These are phyloP conservation scores for Xestia sexstrigata DNA, from an alignment of 2,888 invertebrate species.

Conservation along the genomic window DNA sequence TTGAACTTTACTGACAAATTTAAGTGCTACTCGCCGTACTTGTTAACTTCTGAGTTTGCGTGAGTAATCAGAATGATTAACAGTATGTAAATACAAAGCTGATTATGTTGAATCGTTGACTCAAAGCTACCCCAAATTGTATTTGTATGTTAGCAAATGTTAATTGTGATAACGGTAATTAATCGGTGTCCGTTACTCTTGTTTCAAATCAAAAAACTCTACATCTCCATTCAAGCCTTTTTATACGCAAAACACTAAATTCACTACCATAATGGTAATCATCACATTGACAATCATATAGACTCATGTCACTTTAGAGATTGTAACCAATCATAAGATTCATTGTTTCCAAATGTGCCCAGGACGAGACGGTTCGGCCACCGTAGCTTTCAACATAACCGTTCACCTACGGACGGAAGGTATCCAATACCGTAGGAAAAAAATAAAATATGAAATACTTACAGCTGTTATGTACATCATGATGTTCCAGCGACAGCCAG, in stretches of 20 bases:
- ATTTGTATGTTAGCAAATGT: background rate
- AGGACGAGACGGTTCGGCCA: background rate
- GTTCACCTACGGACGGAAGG: background rate
- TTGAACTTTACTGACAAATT: constrained; percentile 44
- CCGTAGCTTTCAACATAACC: background rate
- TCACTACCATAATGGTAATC: background rate
- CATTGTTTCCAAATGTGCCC: background rate
- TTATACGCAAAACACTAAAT: background rate
- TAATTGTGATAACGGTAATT: background rate
- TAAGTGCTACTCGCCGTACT: constrained; percentile 34
- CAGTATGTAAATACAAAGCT: background rate
- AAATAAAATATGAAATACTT: constrained; percentile 24
- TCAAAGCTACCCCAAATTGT: background rate
- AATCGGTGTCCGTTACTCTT: background rate
- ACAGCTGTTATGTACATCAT: constrained; percentile 75
- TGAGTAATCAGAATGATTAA: constrained; percentile 1
- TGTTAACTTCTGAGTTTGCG: constrained; percentile 10
- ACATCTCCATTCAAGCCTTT: background rate
- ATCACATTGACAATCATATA: constrained; percentile 11
- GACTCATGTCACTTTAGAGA: background rate
- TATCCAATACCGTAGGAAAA: background rate
- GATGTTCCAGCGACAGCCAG: constrained; percentile 86
- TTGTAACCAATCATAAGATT: background rate
- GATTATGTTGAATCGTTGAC: background rate
- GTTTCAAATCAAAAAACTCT: background rate